phyloP scores from a whole-genome alignment of 1,140 invertebrate genomes.

The Drosophila watanabei region DNA sequence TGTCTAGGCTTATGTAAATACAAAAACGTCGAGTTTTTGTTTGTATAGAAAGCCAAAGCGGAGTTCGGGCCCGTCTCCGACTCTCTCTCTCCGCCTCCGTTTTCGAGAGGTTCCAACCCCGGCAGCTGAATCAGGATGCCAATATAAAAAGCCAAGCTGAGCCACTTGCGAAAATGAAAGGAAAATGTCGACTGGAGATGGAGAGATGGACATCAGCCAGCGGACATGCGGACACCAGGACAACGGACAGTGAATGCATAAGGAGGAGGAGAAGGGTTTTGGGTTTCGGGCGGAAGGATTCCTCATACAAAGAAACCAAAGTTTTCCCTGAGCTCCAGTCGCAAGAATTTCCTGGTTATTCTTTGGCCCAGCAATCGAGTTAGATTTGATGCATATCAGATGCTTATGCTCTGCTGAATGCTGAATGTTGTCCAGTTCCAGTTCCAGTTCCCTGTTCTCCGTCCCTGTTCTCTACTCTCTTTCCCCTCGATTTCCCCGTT shows the following conservation, averaged over 20 bases:
- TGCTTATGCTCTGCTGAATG: slow-evolving; percentile 60
- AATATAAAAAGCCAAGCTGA: slow-evolving; percentile 74
- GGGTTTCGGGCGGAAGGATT: slow-evolving; percentile 42
- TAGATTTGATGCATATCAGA: slow-evolving; percentile 83
- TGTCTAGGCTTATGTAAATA: slow-evolving; percentile 74
- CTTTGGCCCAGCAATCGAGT: slow-evolving; percentile 76
- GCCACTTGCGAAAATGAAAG: slow-evolving; percentile 82
- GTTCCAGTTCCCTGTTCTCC: neutral
- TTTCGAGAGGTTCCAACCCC: slow-evolving; percentile 19
- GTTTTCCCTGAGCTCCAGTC: slow-evolving; percentile 60
- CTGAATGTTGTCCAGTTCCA: slow-evolving; percentile 41
- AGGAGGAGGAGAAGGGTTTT: neutral
- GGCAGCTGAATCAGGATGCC: slow-evolving; percentile 64
- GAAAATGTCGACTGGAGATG: slow-evolving; percentile 62
- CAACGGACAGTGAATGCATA: slow-evolving; percentile 2
- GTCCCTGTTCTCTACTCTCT: neutral
- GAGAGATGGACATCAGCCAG: slow-evolving; percentile 53
- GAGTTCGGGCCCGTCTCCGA: slow-evolving; percentile 21
- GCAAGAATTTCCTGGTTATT: slow-evolving; percentile 80
- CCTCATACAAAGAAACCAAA: slow-evolving; percentile 59
- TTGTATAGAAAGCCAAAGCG: slow-evolving; percentile 51
- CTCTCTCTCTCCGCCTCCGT: slow-evolving; percentile 5
- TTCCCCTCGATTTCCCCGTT: neutral
- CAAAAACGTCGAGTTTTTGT: slow-evolving; percentile 65
- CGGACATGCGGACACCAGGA: slow-evolving; percentile 39